Percentiles rank a stretch among this genome's conserved stretches.
These are phyloP conservation scores for Motacilla tschutschensis DNA, from an alignment of 2,113 vertebrate genomes.

Conservation along the genomic window DNA sequence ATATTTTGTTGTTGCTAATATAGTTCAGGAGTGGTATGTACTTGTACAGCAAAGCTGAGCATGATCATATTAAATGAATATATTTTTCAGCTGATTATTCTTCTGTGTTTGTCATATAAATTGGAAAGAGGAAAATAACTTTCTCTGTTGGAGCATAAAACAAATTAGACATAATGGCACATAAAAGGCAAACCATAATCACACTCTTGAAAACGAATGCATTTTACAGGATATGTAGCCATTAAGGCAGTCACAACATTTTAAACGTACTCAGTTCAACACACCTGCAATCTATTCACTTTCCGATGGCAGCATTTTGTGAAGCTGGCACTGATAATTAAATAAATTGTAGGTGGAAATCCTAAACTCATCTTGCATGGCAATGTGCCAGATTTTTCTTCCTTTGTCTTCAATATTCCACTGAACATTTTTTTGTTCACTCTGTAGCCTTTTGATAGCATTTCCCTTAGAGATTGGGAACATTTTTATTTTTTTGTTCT, in stretches of 20 bases:
- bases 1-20: conserved; percentile 14
- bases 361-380: conserved; percentile 26
- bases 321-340: conserved; percentile 51
- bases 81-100: conserved; percentile 62
- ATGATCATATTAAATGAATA: conserved; percentile 64
- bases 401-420: conserved; percentile 22
- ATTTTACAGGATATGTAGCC: conserved; percentile 56
- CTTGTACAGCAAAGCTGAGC: background rate
- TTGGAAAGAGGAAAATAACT: conserved; percentile 68
- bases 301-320: conserved; percentile 42
- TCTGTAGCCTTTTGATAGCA: background rate
- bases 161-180: conserved; percentile 73
- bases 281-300: background rate
- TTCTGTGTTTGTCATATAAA: conserved; percentile 67
- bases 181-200: conserved; percentile 69
- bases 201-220: conserved; percentile 64
- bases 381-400: background rate
- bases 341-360: conserved; percentile 49
- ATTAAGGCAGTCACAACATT: conserved; percentile 65
- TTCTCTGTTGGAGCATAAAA: conserved; percentile 69
- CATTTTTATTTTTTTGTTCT: background rate
- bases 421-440: conserved; percentile 8
- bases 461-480: background rate
- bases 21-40: conserved; percentile 20
- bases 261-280: conserved; percentile 54